These are phyloP conservation scores for Pseudorectes ferrugineus DNA, from an alignment of 2,113 vertebrate genomes.

Conservation along the genomic window DNA sequence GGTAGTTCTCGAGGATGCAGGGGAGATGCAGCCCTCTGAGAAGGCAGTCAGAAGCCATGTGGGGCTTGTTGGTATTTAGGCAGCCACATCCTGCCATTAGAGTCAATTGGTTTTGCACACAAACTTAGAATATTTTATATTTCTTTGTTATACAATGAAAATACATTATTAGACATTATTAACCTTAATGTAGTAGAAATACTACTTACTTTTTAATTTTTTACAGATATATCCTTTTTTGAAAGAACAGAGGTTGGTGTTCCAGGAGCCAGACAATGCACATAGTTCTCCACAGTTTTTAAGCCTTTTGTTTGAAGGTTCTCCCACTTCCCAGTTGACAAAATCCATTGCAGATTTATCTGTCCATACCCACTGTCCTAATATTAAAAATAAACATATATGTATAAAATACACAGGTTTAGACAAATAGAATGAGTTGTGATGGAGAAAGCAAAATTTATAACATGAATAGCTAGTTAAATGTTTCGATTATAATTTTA, in stretches of 20 bases:
- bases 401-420: neutral
- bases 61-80: neutral
- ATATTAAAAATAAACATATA: neutral
- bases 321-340: conserved; percentile 81
- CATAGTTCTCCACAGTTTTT: conserved; percentile 77
- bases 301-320: conserved; percentile 46
- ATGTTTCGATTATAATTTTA: neutral
- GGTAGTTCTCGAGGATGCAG: accelerated
- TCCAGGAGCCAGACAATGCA: conserved; percentile 79
- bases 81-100: neutral
- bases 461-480: neutral
- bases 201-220: conserved; percentile 80
- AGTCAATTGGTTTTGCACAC: neutral
- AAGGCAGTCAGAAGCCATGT: accelerated
- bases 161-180: neutral
- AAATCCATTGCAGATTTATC: conserved; percentile 81
- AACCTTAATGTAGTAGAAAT: neutral
- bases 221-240: conserved; percentile 87
- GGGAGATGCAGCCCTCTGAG: neutral
- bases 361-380: conserved; percentile 79
- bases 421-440: neutral
- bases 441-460: neutral
- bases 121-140: neutral
- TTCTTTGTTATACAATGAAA: neutral
- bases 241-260: conserved; percentile 69